Base-by-base conservation (phyloP, 2,113 vertebrate genomes). In the Empidonax traillii region DNA sequence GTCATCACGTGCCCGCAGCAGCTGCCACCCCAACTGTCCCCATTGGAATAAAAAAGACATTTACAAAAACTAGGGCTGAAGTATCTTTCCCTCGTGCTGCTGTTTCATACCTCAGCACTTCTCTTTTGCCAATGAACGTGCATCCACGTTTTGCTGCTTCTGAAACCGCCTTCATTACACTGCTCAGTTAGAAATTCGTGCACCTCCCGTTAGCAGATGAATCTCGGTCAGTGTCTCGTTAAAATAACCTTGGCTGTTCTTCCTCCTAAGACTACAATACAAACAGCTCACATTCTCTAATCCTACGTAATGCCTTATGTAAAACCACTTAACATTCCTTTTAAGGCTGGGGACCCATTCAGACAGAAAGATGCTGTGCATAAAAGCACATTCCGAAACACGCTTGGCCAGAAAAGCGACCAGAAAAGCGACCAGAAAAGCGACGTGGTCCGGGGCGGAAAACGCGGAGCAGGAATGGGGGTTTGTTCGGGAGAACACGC, bases 261-360 rank as follows among this genome's bases (percentile, higher is more conserved):
- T 90, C 55, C 63, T 86, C 75, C 86, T 58, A 49, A 90, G 85
- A 72, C 79, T 81, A 69, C 87, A 79, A 91, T 72, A 93, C 88
- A 90, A 95, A 90, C 94, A 91, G 79, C 89, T 77, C 79, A 44
- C 90, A 89, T 94, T 94, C 92, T 95, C 90, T 82, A 87, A 93
- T 77, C 92, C 93, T 85, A 93, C 51, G 33, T 95, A 94, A 93
- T 71, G 79, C 87, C 94, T 96, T 95, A 94, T 86, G 93, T 96
- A 96, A 97, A 97, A 96, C 68, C 85, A 95, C 94, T 95, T 96
- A 90, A 92, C 79, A 88, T 95, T 94, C 95, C 93, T 94, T 80
- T 74, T 84, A 88, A 90, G 85, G 90, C 79, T 94, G 92, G 88
- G 88, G 95, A 94, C 63, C 89, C 67, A 56, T 89, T 96, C 94